Percentiles rank a stretch among this genome's conserved stretches.
phyloP scores from a whole-genome alignment of 2,888 invertebrate species.

The Athalia circularis region DNA sequence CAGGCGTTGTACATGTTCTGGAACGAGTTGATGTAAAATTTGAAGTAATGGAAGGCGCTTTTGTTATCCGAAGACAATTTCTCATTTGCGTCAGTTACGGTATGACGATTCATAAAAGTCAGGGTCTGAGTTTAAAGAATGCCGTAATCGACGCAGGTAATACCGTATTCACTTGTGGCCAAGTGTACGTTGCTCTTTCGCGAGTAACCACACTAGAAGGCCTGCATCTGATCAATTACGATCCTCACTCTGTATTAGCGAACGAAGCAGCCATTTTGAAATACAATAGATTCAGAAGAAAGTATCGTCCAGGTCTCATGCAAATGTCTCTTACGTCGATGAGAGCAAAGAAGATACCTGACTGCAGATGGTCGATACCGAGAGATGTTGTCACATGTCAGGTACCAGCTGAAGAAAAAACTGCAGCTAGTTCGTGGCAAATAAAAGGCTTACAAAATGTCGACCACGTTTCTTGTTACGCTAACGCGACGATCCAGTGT shows the following conservation, averaged over 20 bases:
- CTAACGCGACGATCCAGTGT: conserved; percentile 19
- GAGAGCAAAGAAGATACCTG: conserved; percentile 26
- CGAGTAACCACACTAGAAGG: too few relatives aligned
- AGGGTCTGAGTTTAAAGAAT: conserved; percentile 54
- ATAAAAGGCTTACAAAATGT: conserved; percentile 44
- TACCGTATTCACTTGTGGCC: conserved; percentile 53
- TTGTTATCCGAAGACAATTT: conserved; percentile 53
- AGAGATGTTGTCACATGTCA: conserved; percentile 36
- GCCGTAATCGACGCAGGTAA: conserved; percentile 55
- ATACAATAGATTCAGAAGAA: conserved; percentile 25
- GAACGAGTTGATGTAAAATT: too few relatives aligned
- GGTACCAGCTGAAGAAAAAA: conserved; percentile 4
- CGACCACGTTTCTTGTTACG: conserved; percentile 43
- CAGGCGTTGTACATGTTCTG: too few relatives aligned
- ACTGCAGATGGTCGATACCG: conserved; percentile 43
- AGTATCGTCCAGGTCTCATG: conserved; percentile 45
- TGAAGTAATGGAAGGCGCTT: conserved; percentile 47
- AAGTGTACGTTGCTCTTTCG: conserved; percentile 51
- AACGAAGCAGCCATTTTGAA: too few relatives aligned
- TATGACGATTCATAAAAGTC: conserved; percentile 56
- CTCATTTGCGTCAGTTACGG: conserved; percentile 55
- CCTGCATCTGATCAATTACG: too few relatives aligned
- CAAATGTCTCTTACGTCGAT: conserved; percentile 21
- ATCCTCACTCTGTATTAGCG: too few relatives aligned
- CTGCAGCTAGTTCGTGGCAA: background rate